Base-by-base conservation (phyloP, 2,888 invertebrate species). In the Lasioglossum lativentre region DNA sequence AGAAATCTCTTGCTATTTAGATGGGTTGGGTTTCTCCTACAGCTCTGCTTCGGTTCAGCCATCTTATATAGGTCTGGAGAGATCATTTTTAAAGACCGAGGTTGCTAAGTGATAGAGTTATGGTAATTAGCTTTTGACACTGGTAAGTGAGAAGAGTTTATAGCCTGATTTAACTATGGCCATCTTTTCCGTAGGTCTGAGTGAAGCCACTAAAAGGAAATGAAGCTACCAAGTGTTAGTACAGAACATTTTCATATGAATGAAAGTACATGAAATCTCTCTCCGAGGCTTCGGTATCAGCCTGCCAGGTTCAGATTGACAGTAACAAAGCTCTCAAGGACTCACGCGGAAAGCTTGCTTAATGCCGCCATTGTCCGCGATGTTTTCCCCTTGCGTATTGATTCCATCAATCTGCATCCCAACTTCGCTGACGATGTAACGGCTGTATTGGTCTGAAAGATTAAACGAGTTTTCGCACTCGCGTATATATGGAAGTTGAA, bases 331-430 rank as follows among this genome's bases (percentile, higher is more conserved):
- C n/a, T n/a, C 30, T n/a, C 14, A 4, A 2, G n/a, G 4, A 70
- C 90, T 92, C 89, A 95, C 95, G 92, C 95, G 95, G 90, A 98
- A 99, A 0, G 99, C 98, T 95, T 99, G 98, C 93, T 99, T 98
- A 78, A 99, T 96, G 0, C 99, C 99, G 0, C 99, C 99, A 94
- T 99, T 99, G 94, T 99, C 99, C 0, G 99, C 99, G 92, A 99
- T 99, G 93, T 99, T 99, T 95, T 99, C 99, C 2, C 98, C 98
- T 96, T 97, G 95, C 0, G 99, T 99, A 92, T 97, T 97, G 80
- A 97, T 96, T 1, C 98, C 98, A 91, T 98, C 97, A 12, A 98
- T 95, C 40, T 97, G 96, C 95, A 97, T 96, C 88, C 97, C 97
- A 75, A 98, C 97, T 93, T 98, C 98, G 0, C 97, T 96, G 4